These are phyloP conservation scores for Tetragonula carbonaria DNA, from an alignment of 2,888 invertebrate species.

Conservation along the genomic window DNA sequence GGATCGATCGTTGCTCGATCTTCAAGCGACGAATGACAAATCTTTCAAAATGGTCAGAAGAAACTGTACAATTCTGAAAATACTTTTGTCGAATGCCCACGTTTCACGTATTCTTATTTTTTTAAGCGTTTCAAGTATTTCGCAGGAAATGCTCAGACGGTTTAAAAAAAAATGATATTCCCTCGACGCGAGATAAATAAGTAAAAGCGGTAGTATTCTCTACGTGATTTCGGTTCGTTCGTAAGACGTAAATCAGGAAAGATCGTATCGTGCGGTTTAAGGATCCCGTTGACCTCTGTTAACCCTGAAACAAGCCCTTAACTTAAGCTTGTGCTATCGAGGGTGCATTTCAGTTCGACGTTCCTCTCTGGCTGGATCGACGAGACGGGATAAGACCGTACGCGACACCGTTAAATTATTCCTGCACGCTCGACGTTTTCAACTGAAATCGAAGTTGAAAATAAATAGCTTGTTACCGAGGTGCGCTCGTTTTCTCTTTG, in stretches of 20 bases:
- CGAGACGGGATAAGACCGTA: background rate
- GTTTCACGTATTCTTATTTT: too few relatives aligned
- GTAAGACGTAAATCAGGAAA: background rate
- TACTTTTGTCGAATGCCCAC: too few relatives aligned
- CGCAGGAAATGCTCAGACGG: accelerated
- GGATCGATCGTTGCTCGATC: background rate
- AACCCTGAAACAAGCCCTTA: constrained; percentile 51
- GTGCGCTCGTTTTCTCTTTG: constrained; percentile 31
- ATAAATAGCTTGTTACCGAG: constrained; percentile 43
- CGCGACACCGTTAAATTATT: constrained; percentile 44
- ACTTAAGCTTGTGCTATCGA: constrained; percentile 33
- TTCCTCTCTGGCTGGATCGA: background rate
- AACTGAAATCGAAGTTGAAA: constrained; percentile 33
- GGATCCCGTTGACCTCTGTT: constrained; percentile 54
- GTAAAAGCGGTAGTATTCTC: too few relatives aligned
- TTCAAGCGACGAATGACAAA: background rate
- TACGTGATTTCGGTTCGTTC: too few relatives aligned
- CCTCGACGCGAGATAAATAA: too few relatives aligned
- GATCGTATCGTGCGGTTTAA: constrained; percentile 33
- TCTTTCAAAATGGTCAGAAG: background rate
- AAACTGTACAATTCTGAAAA: too few relatives aligned
- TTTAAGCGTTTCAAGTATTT: background rate
- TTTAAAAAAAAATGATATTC: too few relatives aligned
- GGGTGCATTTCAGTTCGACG: constrained; percentile 69
- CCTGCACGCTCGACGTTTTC: constrained; percentile 3